These are phyloP conservation scores for Tinamus major DNA, from an alignment of 2,797 vertebrate species.

Conservation along the genomic window DNA sequence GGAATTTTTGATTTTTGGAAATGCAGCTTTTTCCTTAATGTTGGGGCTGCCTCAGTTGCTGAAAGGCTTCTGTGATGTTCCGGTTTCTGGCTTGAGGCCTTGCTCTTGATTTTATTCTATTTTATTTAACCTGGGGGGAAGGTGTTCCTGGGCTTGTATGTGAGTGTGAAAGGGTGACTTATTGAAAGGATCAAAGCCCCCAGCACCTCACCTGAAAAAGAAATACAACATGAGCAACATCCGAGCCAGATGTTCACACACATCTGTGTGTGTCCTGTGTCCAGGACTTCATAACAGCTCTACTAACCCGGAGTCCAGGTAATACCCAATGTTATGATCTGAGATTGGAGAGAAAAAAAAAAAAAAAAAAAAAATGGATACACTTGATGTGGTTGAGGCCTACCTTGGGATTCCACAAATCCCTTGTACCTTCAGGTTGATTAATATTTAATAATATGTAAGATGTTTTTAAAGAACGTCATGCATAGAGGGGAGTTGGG, in stretches of 20 bases:
- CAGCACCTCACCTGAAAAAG: neutral
- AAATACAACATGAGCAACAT: neutral
- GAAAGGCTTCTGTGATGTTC: conserved; percentile 33
- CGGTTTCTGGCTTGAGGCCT: neutral
- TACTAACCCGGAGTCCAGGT: no score
- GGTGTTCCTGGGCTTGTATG: neutral
- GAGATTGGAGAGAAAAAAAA: neutral
- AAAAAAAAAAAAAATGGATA: neutral
- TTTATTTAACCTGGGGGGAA: neutral
- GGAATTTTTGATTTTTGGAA: neutral
- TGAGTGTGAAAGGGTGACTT: rapidly evolving
- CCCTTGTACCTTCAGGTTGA: rapidly evolving
- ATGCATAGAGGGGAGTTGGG: neutral
- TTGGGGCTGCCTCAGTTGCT: conserved; percentile 6
- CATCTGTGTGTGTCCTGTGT: neutral
- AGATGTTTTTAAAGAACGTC: no score
- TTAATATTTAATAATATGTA: neutral
- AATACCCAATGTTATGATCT: neutral
- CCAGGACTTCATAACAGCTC: neutral
- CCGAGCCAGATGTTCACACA: neutral
- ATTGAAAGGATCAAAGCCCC: rapidly evolving
- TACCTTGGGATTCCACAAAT: neutral
- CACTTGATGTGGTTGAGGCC: neutral
- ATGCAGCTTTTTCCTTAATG: conserved; percentile 33
- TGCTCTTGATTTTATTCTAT: neutral